Percentiles rank a stretch among this genome's conserved stretches.
Evolutionary conservation across 2,113 vertebrate genomes (phyloP).

Genomic region (Naja naja): DNA sequence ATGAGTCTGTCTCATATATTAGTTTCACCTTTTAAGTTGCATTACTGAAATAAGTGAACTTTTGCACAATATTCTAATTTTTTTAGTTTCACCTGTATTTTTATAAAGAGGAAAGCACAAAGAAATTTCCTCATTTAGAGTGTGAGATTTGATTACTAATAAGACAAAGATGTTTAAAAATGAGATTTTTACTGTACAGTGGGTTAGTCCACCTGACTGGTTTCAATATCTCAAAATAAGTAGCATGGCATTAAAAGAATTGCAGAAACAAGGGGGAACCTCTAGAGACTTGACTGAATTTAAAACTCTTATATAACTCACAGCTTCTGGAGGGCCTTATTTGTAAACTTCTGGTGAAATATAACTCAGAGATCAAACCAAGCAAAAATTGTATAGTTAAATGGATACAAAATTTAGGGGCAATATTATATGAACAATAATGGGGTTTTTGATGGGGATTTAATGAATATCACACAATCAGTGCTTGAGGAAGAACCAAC

Average conservation of each 20-base stretch:
- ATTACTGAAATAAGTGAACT: too few species aligned
- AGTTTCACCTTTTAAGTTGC: too few species aligned
- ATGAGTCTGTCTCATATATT: too few species aligned
- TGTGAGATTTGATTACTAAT: neutral
- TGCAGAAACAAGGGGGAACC: neutral
- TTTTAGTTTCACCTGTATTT: too few species aligned
- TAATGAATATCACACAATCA: neutral
- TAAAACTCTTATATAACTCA: neutral
- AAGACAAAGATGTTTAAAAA: neutral
- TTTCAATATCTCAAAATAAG: neutral
- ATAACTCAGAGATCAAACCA: neutral
- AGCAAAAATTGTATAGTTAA: neutral
- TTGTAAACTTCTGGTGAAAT: neutral
- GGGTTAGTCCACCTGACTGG: neutral
- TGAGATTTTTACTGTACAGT: neutral
- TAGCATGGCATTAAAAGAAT: neutral
- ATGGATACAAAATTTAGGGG: neutral
- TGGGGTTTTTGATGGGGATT: neutral
- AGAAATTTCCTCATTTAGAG: neutral
- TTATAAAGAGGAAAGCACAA: neutral
- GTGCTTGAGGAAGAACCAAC: neutral
- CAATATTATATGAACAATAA: neutral
- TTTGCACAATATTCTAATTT: too few species aligned
- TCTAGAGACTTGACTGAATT: neutral
- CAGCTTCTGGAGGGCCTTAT: neutral